phyloP scores from a whole-genome alignment of 2,113 vertebrate genomes.

The Todiramphus saurophagus region DNA sequence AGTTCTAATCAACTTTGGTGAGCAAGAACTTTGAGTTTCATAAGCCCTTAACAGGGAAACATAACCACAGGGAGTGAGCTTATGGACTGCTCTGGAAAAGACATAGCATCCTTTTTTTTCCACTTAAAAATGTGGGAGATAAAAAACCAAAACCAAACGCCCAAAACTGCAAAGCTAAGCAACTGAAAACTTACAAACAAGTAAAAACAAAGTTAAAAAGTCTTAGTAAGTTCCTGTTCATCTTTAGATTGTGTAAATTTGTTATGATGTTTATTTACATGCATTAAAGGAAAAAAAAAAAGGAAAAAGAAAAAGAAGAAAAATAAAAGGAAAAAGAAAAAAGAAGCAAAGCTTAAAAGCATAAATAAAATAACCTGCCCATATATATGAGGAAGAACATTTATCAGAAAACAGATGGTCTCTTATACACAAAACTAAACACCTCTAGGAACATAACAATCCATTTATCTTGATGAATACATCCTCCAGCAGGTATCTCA shows the following conservation, averaged over 20 bases:
- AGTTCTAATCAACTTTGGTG: neutral
- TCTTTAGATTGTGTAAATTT: conserved; percentile 5
- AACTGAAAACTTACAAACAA: neutral
- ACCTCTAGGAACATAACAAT: conserved; percentile 73
- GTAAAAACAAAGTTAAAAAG: neutral
- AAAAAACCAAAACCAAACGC: neutral
- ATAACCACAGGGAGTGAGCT: neutral
- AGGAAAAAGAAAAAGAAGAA: neutral
- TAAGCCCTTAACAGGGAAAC: neutral
- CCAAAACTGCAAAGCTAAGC: neutral
- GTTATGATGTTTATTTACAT: conserved; percentile 59
- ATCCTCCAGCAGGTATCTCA: conserved; percentile 71
- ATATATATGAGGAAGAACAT: conserved; percentile 63
- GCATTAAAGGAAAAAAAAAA: neutral
- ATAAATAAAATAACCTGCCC: conserved; percentile 63
- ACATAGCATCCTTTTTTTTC: neutral
- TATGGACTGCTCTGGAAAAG: neutral
- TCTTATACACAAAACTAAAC: conserved; percentile 70
- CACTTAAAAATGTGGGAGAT: neutral
- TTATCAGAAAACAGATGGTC: conserved; percentile 78
- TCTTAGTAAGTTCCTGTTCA: neutral
- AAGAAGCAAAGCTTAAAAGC: neutral
- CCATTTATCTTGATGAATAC: conserved; percentile 79
- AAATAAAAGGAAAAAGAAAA: neutral
- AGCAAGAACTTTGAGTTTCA: neutral